Percentiles rank a stretch among this genome's conserved stretches.
Conservation (phyloP, 2,113 vertebrate species). For the Pelodiscus sinensis region DNA sequence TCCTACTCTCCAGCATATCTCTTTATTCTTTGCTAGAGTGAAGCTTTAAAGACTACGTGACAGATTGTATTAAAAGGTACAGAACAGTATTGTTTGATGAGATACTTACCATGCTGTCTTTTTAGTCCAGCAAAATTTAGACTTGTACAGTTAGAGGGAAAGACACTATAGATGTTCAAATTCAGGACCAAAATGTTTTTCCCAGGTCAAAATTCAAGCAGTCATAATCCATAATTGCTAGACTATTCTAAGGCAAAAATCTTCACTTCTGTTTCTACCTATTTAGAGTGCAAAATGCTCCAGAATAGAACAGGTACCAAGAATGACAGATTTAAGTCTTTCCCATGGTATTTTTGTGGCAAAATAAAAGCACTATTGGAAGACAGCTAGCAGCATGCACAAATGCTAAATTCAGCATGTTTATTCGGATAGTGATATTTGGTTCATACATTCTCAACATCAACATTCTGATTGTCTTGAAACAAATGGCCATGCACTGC, state of each 20-base stretch:
- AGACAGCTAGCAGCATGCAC: slow-evolving; percentile 45
- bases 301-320: slow-evolving; percentile 29
- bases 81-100: not conserved
- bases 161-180: not conserved
- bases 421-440: slow-evolving; percentile 5
- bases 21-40: not conserved
- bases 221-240: slow-evolving; percentile 45
- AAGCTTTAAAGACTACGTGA: not conserved
- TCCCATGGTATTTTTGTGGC: slow-evolving; percentile 46
- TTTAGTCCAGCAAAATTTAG: slow-evolving; percentile 39
- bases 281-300: slow-evolving; percentile 59
- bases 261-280: slow-evolving; percentile 2
- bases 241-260: slow-evolving; percentile 37
- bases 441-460: not conserved
- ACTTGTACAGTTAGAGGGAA: slow-evolving; percentile 9
- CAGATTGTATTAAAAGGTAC: not conserved
- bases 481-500: slow-evolving; percentile 27
- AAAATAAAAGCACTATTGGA: slow-evolving; percentile 46
- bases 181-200: slow-evolving; percentile 9
- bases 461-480: slow-evolving; percentile 24
- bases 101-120: slow-evolving; percentile 45
- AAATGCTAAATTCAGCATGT: slow-evolving; percentile 1
- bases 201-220: slow-evolving; percentile 31
- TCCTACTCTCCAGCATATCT: not conserved
- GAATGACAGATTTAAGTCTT: slow-evolving; percentile 60